phyloP scores from a whole-genome alignment of 2,797 vertebrate species.

The Sebastes variabilis region DNA sequence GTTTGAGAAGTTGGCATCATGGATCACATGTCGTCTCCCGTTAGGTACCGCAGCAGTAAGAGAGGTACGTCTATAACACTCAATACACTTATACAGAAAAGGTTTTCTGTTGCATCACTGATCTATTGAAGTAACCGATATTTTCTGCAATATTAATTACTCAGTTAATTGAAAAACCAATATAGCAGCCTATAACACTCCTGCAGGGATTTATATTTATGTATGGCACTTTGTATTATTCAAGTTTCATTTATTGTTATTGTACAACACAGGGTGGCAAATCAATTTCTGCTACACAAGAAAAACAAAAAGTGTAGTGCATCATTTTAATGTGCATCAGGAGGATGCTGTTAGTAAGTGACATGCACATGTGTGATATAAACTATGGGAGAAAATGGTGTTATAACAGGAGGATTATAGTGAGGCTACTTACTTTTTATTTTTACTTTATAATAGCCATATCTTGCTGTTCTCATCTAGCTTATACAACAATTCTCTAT shows the following conservation, averaged over 20 bases:
- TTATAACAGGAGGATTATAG: neutral
- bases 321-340: neutral
- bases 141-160: neutral
- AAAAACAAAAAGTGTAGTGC: neutral
- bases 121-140: neutral
- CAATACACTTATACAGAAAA: neutral
- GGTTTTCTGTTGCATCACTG: neutral
- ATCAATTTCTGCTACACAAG: too few relatives aligned
- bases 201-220: neutral
- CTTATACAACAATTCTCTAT: neutral
- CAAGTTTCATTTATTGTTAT: neutral
- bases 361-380: neutral
- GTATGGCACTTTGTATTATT: neutral
- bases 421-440: neutral
- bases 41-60: conserved; percentile 66
- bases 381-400: neutral
- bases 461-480: neutral
- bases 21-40: conserved; percentile 78
- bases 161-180: neutral
- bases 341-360: neutral
- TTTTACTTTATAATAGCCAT: neutral
- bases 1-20: conserved; percentile 37
- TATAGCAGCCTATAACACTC: neutral
- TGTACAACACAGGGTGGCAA: neutral
- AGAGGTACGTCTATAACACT: conserved; percentile 54